Evolutionary conservation across 2,113 vertebrate genomes (phyloP).

Genomic region (Actinemys pallida): DNA sequence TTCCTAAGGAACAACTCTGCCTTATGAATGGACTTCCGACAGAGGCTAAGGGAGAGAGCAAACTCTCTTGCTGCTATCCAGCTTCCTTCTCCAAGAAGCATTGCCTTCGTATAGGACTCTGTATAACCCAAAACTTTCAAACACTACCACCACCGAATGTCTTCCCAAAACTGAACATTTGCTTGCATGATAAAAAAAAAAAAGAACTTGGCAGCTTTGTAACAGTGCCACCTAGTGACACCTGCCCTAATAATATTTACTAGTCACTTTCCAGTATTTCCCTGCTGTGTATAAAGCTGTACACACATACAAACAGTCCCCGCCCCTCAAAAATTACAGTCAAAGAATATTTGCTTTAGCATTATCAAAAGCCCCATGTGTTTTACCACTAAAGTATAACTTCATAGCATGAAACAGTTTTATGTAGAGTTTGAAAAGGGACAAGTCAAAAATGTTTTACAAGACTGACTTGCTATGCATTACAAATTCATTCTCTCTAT

Average conservation of each 20-base stretch:
- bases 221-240: not conserved
- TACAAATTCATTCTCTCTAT: not conserved
- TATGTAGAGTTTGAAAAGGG: not conserved
- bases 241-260: not conserved
- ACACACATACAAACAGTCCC: not conserved
- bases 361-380: not conserved
- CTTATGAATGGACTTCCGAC: not conserved
- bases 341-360: not conserved
- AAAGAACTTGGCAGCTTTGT: not conserved
- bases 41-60: not conserved
- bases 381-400: not conserved
- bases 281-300: not conserved
- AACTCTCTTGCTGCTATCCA: not conserved
- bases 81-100: not conserved
- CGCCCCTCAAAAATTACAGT: not conserved
- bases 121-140: not conserved
- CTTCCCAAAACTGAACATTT: not conserved
- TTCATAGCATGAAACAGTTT: not conserved
- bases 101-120: not conserved
- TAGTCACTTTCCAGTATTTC: not conserved
- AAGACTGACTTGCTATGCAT: not conserved
- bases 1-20: not conserved
- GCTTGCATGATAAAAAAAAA: not conserved
- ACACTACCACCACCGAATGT: not conserved
- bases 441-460: not conserved